Conservation (phyloP, 2,113 vertebrate genomes). For the Podocnemis expansa region DNA sequence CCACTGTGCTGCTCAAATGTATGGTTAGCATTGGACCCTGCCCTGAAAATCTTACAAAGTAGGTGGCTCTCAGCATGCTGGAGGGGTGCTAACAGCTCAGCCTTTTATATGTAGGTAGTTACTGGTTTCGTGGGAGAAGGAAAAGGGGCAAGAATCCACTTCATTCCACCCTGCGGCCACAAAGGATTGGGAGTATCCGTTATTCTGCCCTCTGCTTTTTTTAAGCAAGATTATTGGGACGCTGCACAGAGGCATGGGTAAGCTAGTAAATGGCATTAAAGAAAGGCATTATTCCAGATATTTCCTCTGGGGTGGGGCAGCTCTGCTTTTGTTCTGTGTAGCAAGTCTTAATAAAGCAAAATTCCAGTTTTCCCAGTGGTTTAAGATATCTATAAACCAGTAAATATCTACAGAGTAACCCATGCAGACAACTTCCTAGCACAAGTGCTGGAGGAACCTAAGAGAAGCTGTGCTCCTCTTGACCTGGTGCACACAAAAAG, state of each 20-base stretch:
- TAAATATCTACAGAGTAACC: not conserved
- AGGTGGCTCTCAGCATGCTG: too few species aligned
- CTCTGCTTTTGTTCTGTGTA: not conserved
- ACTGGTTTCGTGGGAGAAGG: too few species aligned
- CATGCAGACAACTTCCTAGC: too few species aligned
- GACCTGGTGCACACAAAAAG: too few species aligned
- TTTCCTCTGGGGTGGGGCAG: not conserved
- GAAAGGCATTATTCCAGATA: not conserved
- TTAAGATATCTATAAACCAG: not conserved
- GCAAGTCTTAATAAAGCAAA: not conserved
- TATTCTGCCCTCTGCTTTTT: not conserved
- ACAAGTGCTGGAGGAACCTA: too few species aligned
- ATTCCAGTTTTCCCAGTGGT: not conserved
- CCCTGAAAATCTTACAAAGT: too few species aligned
- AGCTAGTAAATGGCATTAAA: not conserved
- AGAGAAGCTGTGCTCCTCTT: too few species aligned
- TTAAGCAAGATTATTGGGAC: not conserved
- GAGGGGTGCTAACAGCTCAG: too few species aligned
- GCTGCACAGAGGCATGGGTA: not conserved
- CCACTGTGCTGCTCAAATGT: too few species aligned
- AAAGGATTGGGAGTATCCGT: not conserved
- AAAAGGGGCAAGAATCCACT: not conserved
- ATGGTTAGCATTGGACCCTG: too few species aligned
- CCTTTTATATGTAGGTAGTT: too few species aligned
- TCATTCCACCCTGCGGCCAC: not conserved